Percentiles rank a stretch among this genome's conserved stretches.
Evolutionary conservation across 2,888 invertebrate genomes (phyloP).

Genomic region (Aphodius sticticus): DNA sequence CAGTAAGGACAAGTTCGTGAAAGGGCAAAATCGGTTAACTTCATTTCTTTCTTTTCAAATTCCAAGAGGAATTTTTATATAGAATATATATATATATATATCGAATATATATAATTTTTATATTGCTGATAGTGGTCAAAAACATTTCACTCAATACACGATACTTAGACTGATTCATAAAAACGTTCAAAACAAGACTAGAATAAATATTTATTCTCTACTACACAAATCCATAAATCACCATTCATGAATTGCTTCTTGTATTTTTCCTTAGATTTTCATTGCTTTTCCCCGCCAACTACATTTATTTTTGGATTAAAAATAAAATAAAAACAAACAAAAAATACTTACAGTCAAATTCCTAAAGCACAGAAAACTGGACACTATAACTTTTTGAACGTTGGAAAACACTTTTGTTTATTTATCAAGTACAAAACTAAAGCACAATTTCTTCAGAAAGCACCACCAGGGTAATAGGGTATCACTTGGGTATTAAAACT

Average conservation of each 20-base stretch:
- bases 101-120: too few relatives aligned
- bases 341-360: background rate
- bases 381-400: background rate
- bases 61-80: too few relatives aligned
- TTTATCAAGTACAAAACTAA: background rate
- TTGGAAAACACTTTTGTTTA: background rate
- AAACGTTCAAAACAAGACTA: background rate
- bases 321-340: background rate
- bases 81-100: too few relatives aligned
- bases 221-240: background rate
- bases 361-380: background rate
- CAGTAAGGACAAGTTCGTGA: too few relatives aligned
- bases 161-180: background rate
- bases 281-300: background rate
- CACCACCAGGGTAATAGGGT: background rate
- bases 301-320: background rate
- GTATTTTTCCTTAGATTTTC: background rate
- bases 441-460: constrained; percentile 9
- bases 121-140: background rate
- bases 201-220: background rate
- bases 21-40: too few relatives aligned
- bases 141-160: background rate
- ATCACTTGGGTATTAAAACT: constrained; percentile 16
- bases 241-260: background rate
- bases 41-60: too few relatives aligned